These are phyloP conservation scores for Netta rufina DNA, from an alignment of 2,797 vertebrate genomes.

Conservation along the genomic window DNA sequence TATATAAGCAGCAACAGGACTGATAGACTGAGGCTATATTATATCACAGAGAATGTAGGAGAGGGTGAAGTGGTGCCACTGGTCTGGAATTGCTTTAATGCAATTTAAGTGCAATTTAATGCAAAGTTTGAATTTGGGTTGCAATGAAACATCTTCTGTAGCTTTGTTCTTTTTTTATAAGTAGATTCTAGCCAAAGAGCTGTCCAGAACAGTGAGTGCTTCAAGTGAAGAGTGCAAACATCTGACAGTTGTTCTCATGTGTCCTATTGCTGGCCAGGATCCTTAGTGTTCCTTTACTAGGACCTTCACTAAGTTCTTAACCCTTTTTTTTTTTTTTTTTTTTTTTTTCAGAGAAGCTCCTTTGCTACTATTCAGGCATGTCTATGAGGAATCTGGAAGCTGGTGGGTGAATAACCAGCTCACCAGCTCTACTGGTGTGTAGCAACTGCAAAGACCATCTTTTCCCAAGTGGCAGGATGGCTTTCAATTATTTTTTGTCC, in stretches of 20 bases:
- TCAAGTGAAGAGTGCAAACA: background rate
- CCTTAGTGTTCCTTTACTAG: background rate
- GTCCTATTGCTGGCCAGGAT: background rate
- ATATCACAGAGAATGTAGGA: background rate
- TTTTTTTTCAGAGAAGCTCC: background rate
- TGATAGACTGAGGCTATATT: background rate
- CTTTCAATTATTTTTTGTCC: background rate
- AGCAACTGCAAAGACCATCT: background rate
- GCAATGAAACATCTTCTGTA: background rate
- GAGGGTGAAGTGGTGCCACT: background rate
- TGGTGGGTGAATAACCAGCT: background rate
- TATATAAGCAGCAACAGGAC: background rate
- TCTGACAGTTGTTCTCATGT: background rate
- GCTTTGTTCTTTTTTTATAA: background rate
- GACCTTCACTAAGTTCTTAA: background rate
- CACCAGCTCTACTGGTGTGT: background rate
- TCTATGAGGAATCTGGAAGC: background rate
- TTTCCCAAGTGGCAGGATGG: background rate
- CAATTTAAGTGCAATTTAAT: background rate
- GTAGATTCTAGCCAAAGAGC: background rate
- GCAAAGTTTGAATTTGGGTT: background rate
- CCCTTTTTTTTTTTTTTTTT: background rate
- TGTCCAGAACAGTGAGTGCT: background rate
- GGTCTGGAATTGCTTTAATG: background rate
- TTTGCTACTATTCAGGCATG: background rate